A percentile compares a stretch with the other conserved stretches of the same genome.
Evolutionary conservation across 2,888 invertebrate species (phyloP).

Genomic region (Aelia acuminata): DNA sequence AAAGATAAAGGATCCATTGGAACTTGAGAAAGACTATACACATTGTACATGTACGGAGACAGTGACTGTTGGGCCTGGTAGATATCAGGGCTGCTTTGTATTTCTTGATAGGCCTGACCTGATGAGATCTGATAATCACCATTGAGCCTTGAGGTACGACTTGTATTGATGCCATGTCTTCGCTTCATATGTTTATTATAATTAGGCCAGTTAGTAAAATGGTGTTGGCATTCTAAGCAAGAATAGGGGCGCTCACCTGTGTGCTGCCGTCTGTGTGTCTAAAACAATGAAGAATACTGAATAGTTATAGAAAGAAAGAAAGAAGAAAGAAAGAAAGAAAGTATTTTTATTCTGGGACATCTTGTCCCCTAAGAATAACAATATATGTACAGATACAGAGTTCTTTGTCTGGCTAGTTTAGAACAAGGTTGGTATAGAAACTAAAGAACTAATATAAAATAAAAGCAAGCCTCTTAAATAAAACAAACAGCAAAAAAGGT

Average conservation of each 20-base stretch:
- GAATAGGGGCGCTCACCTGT: slow-evolving; percentile 79
- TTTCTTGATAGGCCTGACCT: slow-evolving; percentile 30
- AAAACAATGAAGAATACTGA: not conserved
- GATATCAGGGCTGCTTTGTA: slow-evolving; percentile 21
- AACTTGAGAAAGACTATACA: slow-evolving; percentile 61
- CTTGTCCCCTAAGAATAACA: too few relatives aligned
- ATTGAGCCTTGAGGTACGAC: slow-evolving; percentile 62
- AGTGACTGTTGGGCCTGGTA: slow-evolving; percentile 24
- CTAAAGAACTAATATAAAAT: too few relatives aligned
- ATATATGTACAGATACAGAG: too few relatives aligned
- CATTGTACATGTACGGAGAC: slow-evolving; percentile 59
- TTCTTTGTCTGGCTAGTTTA: too few relatives aligned
- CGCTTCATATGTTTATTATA: slow-evolving; percentile 87
- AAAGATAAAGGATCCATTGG: slow-evolving; percentile 55
- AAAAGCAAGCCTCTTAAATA: too few relatives aligned
- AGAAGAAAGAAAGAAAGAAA: too few relatives aligned
- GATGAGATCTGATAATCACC: slow-evolving; percentile 34
- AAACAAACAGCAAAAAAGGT: too few relatives aligned
- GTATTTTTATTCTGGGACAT: too few relatives aligned
- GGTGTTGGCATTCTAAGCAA: slow-evolving; percentile 79
- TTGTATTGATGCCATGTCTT: slow-evolving; percentile 72
- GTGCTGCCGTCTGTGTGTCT: slow-evolving; percentile 82
- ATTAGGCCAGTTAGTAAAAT: slow-evolving; percentile 87
- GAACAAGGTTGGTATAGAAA: too few relatives aligned
- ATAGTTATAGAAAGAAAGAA: not conserved